Conservation (phyloP, 2,797 vertebrate genomes). For the Threskiornis aethiopicus region DNA sequence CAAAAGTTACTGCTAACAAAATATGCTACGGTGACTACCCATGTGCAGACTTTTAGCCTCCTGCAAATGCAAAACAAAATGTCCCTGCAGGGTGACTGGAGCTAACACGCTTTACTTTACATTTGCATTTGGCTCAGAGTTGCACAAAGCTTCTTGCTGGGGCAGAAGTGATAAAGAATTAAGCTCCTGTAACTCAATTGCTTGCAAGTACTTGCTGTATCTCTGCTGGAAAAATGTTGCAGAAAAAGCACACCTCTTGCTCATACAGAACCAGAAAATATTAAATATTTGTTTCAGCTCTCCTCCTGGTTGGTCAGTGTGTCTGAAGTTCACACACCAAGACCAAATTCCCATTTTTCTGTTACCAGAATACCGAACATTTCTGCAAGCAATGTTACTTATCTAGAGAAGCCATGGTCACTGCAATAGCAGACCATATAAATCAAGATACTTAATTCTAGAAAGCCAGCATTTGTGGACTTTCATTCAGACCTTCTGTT, state of each 20-base stretch:
- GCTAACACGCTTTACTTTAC: background rate
- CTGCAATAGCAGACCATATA: background rate
- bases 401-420: background rate
- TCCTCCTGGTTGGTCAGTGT: background rate
- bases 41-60: background rate
- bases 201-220: background rate
- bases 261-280: background rate
- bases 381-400: background rate
- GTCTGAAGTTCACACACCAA: background rate
- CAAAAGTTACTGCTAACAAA: background rate
- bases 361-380: rapidly evolving
- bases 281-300: background rate
- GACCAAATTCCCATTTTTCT: background rate
- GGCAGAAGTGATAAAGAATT: conserved; percentile 25
- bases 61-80: conserved; percentile 3
- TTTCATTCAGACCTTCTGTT: background rate
- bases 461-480: background rate
- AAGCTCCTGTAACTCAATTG: background rate
- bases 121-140: conserved; percentile 24
- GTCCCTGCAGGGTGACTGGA: conserved; percentile 40
- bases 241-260: background rate
- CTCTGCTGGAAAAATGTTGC: background rate
- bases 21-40: background rate
- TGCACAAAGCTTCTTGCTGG: background rate
- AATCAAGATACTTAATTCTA: background rate